phyloP scores from a whole-genome alignment of 2,888 invertebrate genomes.

The Drosophila colorata region DNA sequence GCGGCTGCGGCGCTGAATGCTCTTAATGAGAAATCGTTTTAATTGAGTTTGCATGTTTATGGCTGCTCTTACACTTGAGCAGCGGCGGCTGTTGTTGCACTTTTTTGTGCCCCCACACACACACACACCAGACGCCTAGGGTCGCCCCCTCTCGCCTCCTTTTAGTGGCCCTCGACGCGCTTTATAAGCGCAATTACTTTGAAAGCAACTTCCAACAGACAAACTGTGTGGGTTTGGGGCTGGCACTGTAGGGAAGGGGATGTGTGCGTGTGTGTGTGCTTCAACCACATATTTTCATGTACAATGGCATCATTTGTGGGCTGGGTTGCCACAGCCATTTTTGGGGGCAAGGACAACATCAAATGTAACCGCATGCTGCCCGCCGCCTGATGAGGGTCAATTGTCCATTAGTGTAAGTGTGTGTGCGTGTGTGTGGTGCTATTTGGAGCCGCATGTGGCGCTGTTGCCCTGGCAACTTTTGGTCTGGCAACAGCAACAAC shows the following conservation, averaged over 20 bases:
- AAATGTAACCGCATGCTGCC: conserved; percentile 73
- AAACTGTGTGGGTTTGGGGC: background rate
- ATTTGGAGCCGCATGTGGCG: conserved; percentile 40
- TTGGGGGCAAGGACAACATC: conserved; percentile 62
- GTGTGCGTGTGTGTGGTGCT: conserved; percentile 13
- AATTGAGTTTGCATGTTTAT: conserved; percentile 83
- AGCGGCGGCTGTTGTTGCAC: conserved; percentile 44
- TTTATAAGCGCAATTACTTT: conserved; percentile 72
- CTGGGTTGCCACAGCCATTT: conserved; percentile 46
- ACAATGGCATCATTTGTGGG: conserved; percentile 77
- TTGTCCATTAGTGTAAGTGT: conserved; percentile 55
- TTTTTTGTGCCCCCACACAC: conserved; percentile 21
- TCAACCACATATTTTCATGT: conserved; percentile 74
- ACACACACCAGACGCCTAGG: too few species aligned
- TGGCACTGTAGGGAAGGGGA: background rate
- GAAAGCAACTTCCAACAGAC: conserved; percentile 57
- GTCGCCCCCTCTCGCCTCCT: background rate
- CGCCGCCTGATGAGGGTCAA: conserved; percentile 65
- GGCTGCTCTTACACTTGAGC: conserved; percentile 73
- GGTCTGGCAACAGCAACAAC: conserved; percentile 45
- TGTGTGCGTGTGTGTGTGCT: conserved; percentile 12
- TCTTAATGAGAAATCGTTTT: conserved; percentile 81
- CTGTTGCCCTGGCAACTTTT: conserved; percentile 59
- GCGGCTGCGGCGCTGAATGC: conserved; percentile 58
- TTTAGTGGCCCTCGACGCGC: conserved; percentile 10